A percentile compares a stretch with the other conserved stretches of the same genome.
Evolutionary conservation across 2,888 invertebrate species (phyloP).

Genomic region (Drosophila pegasa): DNA sequence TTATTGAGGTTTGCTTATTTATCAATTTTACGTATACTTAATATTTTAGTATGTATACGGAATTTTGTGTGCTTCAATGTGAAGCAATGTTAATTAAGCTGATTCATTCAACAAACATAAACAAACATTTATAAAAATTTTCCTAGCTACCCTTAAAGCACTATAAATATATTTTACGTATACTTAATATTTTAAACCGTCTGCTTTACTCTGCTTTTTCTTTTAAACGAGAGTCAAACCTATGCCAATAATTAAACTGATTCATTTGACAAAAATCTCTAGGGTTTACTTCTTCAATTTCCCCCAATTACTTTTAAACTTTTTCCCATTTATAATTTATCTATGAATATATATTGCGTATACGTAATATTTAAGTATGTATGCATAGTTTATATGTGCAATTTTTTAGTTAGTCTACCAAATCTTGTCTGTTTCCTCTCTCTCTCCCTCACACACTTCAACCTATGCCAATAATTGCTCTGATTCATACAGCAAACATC

Average conservation of each 20-base stretch:
- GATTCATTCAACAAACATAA: not conserved
- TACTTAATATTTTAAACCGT: not conserved
- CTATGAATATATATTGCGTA: not conserved
- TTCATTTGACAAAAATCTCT: conserved; percentile 11
- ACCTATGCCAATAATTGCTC: conserved; percentile 15
- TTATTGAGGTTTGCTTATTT: not conserved
- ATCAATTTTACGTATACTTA: not conserved
- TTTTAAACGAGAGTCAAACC: not conserved
- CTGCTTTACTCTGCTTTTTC: not conserved
- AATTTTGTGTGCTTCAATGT: too few species aligned
- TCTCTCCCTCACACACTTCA: not conserved
- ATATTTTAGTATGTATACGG: too few species aligned
- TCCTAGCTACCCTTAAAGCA: too few species aligned
- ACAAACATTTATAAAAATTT: not conserved
- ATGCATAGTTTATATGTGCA: too few species aligned
- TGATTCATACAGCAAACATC: conserved; percentile 16
- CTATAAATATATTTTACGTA: too few species aligned
- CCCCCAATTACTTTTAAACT: not conserved
- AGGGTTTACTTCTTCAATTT: conserved; percentile 11
- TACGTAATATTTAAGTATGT: not conserved
- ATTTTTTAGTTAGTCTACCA: not conserved
- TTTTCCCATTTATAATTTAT: not conserved
- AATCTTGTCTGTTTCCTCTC: not conserved
- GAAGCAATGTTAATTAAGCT: too few species aligned
- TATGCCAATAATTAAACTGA: conserved; percentile 16